Evolutionary conservation across 2,113 vertebrate genomes (phyloP).

Genomic region (Coracopsis vasa): DNA sequence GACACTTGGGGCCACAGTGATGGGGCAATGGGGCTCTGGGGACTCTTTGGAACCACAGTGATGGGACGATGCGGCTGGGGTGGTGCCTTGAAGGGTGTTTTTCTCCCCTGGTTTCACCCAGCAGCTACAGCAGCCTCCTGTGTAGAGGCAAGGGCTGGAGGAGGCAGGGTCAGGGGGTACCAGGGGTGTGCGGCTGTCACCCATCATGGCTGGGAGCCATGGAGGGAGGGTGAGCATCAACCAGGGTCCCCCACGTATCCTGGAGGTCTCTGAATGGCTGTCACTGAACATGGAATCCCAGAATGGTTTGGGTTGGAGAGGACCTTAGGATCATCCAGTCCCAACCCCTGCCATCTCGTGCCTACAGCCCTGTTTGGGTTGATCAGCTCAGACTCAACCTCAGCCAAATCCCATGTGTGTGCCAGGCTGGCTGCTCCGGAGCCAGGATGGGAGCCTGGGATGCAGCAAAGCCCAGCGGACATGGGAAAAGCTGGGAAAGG

Average conservation of each 20-base stretch:
- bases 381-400: not conserved
- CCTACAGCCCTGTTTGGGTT: not conserved
- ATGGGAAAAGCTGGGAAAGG: accelerated
- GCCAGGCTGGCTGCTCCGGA: not conserved
- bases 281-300: accelerated
- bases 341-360: not conserved
- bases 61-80: accelerated
- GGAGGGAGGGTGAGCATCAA: not conserved
- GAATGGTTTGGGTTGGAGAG: not conserved
- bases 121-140: accelerated
- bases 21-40: too few species aligned
- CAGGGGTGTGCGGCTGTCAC: not conserved
- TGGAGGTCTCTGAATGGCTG: not conserved
- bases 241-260: not conserved
- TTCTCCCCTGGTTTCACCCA: not conserved
- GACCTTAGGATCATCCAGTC: not conserved
- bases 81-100: not conserved
- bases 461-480: not conserved
- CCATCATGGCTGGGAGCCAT: accelerated
- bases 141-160: not conserved
- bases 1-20: too few species aligned
- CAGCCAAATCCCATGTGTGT: accelerated
- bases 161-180: accelerated
- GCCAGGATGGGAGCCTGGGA: not conserved
- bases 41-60: too few species aligned